Conservation (phyloP, 2,797 vertebrate genomes). For the Rallus crepitans region DNA sequence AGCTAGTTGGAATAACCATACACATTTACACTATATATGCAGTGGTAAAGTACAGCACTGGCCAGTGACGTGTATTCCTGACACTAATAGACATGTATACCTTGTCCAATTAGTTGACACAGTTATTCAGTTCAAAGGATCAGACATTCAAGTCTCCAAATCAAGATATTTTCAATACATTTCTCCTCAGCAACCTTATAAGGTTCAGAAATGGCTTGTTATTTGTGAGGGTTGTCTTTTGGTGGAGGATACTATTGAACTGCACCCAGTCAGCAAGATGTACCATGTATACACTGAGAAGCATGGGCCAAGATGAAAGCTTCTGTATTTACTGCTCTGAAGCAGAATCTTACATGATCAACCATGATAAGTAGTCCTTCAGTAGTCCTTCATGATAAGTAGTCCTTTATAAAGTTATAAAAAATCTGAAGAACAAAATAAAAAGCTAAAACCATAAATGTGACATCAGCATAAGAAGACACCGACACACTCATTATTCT, state of each 20-base stretch:
- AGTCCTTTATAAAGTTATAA: not conserved
- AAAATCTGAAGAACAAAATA: not conserved
- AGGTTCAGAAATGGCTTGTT: not conserved
- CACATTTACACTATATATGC: not conserved
- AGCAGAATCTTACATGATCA: not conserved
- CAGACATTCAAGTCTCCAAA: not conserved
- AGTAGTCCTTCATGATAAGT: not conserved
- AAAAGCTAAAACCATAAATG: not conserved
- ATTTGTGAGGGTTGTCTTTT: not conserved
- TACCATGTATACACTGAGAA: accelerated
- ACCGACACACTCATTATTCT: not conserved
- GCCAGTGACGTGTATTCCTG: not conserved
- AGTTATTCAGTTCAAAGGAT: not conserved
- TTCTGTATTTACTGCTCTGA: not conserved
- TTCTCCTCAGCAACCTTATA: not conserved
- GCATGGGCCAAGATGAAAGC: not conserved
- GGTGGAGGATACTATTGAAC: not conserved
- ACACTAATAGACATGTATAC: not conserved
- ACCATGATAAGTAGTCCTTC: not conserved
- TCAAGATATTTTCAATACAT: not conserved
- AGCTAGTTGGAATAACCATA: not conserved
- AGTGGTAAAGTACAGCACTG: not conserved
- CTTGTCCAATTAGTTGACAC: not conserved
- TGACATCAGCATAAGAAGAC: not conserved
- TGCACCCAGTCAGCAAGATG: not conserved